A percentile compares a stretch with the other conserved stretches of the same genome.
Evolutionary conservation across 2,113 vertebrate genomes (phyloP).

Genomic region (Rhea pennata): DNA sequence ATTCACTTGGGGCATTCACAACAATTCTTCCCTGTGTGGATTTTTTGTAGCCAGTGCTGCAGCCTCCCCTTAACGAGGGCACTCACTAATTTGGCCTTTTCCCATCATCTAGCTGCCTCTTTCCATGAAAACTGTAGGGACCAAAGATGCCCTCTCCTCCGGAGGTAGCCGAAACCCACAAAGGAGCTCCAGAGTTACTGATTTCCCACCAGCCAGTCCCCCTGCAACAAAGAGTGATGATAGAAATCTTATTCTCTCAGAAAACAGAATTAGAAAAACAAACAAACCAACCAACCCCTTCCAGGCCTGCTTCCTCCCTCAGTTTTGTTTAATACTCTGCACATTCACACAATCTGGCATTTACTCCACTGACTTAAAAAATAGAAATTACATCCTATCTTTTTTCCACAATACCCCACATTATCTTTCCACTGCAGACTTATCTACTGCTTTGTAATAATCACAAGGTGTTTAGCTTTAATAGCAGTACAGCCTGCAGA

Average conservation of each 20-base stretch:
- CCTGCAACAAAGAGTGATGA: background rate
- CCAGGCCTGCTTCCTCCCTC: background rate
- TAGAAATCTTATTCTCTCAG: background rate
- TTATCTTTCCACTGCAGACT: background rate
- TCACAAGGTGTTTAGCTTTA: background rate
- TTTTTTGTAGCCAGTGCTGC: fast-evolving
- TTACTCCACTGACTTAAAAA: background rate
- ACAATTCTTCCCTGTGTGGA: background rate
- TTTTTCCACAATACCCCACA: fast-evolving
- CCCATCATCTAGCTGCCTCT: background rate
- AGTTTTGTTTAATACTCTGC: background rate
- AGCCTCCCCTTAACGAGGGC: background rate
- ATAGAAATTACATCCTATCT: background rate
- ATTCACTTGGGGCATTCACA: background rate
- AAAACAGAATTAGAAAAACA: background rate
- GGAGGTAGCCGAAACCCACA: background rate
- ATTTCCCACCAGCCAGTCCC: background rate
- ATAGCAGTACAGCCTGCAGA: background rate
- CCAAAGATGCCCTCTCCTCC: background rate
- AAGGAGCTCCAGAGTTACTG: background rate
- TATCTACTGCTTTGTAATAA: background rate
- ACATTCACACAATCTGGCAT: background rate
- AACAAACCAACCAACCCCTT: background rate
- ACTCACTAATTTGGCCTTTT: background rate
- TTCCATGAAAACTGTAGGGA: background rate